Percentiles rank a stretch among this genome's conserved stretches.
These are phyloP conservation scores for Phenganax marumi DNA, from an alignment of 92 coral and sea anemone genomes.

Conservation along the genomic window DNA sequence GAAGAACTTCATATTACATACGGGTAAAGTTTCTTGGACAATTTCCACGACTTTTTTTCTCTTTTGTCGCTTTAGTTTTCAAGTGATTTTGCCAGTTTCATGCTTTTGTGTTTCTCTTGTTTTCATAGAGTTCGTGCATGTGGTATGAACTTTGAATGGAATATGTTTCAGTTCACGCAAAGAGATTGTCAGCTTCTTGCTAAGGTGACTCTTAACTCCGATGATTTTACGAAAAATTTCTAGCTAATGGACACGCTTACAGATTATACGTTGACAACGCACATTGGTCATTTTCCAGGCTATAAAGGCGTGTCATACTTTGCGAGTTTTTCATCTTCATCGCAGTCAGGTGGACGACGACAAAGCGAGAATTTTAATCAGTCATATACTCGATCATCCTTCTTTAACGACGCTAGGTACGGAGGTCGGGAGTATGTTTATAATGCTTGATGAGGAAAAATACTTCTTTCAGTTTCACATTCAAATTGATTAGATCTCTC, in stretches of 20 bases:
- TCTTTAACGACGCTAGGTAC: slow-evolving; percentile 80
- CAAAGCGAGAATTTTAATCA: slow-evolving; percentile 87
- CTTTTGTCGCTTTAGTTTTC: no score
- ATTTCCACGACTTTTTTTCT: not conserved
- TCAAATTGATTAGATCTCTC: slow-evolving; percentile 67
- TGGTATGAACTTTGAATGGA: slow-evolving; percentile 99
- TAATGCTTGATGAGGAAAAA: not conserved
- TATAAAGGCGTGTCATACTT: slow-evolving; percentile 81
- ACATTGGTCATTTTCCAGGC: slow-evolving; percentile 58
- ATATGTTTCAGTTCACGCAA: slow-evolving; percentile 82
- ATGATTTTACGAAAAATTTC: not conserved
- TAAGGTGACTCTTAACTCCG: slow-evolving; percentile 56
- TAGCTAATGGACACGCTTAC: not conserved
- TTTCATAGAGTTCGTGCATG: slow-evolving; percentile 84
- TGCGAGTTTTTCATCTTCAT: slow-evolving; percentile 92
- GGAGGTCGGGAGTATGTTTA: not conserved
- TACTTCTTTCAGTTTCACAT: not conserved
- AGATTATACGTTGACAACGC: not conserved
- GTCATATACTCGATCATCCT: slow-evolving; percentile 89
- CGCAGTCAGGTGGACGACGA: slow-evolving; percentile 97
- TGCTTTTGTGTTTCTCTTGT: no score
- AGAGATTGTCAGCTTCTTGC: slow-evolving; percentile 94
- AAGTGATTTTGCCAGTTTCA: no score
- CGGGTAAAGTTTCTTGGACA: slow-evolving; percentile 59
- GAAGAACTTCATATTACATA: slow-evolving; percentile 86